Evolutionary conservation across 2,888 invertebrate genomes (phyloP).

Genomic region (Pyrocoelia pectoralis): DNA sequence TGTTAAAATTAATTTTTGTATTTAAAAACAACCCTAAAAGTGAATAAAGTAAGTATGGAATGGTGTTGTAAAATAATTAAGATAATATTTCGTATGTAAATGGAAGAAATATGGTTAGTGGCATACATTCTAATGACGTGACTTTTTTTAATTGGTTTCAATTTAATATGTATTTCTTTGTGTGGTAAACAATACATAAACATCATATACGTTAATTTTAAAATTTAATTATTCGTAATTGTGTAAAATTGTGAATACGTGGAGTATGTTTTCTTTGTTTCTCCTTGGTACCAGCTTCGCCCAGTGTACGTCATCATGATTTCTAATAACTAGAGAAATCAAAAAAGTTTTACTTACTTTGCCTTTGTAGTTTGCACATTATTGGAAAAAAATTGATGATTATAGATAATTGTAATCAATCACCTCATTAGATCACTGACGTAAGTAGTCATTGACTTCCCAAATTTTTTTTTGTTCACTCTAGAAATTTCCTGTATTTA

Average conservation of each 20-base stretch:
- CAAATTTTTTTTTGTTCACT: too few species aligned
- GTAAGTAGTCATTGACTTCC: too few species aligned
- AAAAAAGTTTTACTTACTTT: background rate
- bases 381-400: too few species aligned
- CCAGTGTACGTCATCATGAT: slow-evolving; percentile 10
- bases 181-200: slow-evolving; percentile 30
- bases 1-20: slow-evolving; percentile 36
- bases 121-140: slow-evolving; percentile 22
- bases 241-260: background rate
- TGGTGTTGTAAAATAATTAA: background rate
- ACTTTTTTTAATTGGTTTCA: slow-evolving; percentile 17
- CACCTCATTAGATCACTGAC: too few species aligned
- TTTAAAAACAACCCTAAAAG: slow-evolving; percentile 20
- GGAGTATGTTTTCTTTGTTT: background rate
- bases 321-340: slow-evolving; percentile 5
- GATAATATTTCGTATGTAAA: background rate
- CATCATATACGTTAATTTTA: background rate
- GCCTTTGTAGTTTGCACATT: background rate
- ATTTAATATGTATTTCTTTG: slow-evolving; percentile 23
- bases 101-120: slow-evolving; percentile 22
- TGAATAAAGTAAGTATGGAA: slow-evolving; percentile 22
- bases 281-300: background rate
- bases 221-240: slow-evolving; percentile 3
- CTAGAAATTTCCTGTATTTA: too few species aligned
- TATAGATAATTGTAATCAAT: too few species aligned